phyloP scores from a whole-genome alignment of 1,140 invertebrate genomes.

The Drosophila burlai region DNA sequence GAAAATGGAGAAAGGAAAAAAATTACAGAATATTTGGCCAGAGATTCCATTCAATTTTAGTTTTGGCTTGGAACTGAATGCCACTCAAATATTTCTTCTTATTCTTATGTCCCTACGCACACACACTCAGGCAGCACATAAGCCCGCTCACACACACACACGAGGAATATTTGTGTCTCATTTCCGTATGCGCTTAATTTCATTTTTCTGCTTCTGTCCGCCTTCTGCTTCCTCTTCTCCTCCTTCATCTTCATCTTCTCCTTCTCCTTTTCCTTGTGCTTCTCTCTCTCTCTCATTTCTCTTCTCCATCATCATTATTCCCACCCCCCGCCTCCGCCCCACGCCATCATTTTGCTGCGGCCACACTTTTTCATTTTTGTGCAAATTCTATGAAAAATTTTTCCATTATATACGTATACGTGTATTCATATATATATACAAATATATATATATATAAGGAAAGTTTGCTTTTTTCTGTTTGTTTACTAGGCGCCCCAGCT shows the following conservation, averaged over 20 bases:
- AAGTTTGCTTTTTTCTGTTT: conserved; percentile 49
- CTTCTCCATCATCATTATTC: conserved; percentile 58
- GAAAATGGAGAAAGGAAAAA: conserved; percentile 16
- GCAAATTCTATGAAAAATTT: conserved; percentile 85
- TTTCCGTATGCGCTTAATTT: conserved; percentile 83
- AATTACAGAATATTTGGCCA: conserved; percentile 33
- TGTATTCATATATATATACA: conserved; percentile 23
- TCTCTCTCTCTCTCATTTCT: conserved; percentile 26
- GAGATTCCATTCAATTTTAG: conserved; percentile 70
- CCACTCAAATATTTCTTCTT: conserved; percentile 69
- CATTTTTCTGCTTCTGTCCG: conserved; percentile 65
- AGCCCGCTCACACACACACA: conserved; percentile 48
- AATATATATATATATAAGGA: conserved; percentile 25
- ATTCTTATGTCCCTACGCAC: conserved; percentile 14
- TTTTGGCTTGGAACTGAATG: conserved; percentile 59
- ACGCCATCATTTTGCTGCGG: conserved; percentile 27
- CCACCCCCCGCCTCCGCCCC: conserved; percentile 10
- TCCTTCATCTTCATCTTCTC: neutral
- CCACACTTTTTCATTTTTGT: conserved; percentile 84
- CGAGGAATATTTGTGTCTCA: conserved; percentile 75
- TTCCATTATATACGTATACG: conserved; percentile 76
- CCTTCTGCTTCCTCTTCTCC: conserved; percentile 43
- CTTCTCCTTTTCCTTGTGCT: neutral
- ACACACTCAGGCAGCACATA: conserved; percentile 43
- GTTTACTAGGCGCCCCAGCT: conserved; percentile 67